These are phyloP conservation scores for Alethe castanea DNA, from an alignment of 2,113 vertebrate genomes.

Conservation along the genomic window DNA sequence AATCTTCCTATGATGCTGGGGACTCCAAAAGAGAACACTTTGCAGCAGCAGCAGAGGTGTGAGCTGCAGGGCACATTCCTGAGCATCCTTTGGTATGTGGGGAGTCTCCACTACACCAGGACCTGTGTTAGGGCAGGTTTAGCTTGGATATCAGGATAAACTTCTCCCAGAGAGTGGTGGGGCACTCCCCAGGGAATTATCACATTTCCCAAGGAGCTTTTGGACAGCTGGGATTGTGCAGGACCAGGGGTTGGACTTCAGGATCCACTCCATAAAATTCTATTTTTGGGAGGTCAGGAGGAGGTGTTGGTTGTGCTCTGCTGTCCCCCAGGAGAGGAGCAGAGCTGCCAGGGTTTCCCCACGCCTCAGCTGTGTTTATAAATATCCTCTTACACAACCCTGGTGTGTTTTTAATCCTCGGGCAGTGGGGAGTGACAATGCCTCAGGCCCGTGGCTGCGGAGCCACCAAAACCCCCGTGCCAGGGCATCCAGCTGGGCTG, in stretches of 20 bases:
- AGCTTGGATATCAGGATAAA: neutral
- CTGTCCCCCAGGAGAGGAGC: neutral
- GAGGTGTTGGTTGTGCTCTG: rapidly evolving
- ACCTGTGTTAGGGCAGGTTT: neutral
- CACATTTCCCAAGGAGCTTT: rapidly evolving
- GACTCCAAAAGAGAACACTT: neutral
- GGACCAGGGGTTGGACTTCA: rapidly evolving
- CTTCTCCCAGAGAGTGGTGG: neutral
- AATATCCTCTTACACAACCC: neutral
- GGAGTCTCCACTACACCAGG: neutral
- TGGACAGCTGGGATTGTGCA: neutral
- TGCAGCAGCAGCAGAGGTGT: neutral
- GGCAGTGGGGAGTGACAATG: neutral
- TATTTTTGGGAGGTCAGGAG: neutral
- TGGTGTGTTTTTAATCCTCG: neutral
- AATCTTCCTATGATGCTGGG: neutral
- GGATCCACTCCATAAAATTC: rapidly evolving
- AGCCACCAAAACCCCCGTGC: neutral
- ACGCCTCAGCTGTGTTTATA: neutral
- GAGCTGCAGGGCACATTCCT: neutral
- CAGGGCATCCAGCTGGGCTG: neutral
- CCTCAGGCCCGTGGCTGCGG: neutral
- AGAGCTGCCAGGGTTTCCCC: neutral
- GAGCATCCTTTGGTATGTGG: rapidly evolving
- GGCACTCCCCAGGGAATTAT: neutral